Percentiles rank a stretch among this genome's conserved stretches.
These are phyloP conservation scores for Cheirogaleus medius DNA, from an alignment of 2,113 vertebrate species.

Conservation along the genomic window DNA sequence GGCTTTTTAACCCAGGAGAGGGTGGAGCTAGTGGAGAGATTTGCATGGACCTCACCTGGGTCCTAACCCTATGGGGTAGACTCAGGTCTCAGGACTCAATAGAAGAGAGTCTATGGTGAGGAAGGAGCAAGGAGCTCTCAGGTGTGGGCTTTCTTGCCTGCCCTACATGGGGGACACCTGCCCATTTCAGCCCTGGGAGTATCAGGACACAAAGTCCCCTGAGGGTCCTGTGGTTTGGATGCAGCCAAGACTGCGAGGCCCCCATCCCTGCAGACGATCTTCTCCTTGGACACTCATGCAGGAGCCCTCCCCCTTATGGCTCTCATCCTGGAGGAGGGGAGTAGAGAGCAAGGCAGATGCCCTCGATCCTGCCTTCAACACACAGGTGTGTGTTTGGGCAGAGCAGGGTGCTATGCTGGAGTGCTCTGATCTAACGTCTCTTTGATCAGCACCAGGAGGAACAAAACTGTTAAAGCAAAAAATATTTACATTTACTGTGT, in stretches of 20 bases:
- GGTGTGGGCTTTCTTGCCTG: background rate
- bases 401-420: background rate
- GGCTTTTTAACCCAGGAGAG: background rate
- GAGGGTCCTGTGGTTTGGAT: background rate
- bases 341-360: background rate
- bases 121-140: background rate
- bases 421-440: background rate
- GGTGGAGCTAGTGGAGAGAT: background rate
- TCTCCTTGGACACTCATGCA: background rate
- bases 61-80: background rate
- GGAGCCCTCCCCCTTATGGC: background rate
- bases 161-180: background rate
- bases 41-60: background rate
- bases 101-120: background rate
- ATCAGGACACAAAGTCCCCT: background rate
- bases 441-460: background rate
- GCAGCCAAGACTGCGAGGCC: background rate
- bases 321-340: background rate
- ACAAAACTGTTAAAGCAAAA: background rate
- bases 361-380: background rate
- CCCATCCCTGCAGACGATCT: background rate
- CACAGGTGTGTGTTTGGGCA: background rate
- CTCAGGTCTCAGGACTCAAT: background rate
- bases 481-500: background rate
- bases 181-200: background rate